Evolutionary conservation across 2,113 vertebrate genomes (phyloP).

Genomic region (Hepsetus odoe): DNA sequence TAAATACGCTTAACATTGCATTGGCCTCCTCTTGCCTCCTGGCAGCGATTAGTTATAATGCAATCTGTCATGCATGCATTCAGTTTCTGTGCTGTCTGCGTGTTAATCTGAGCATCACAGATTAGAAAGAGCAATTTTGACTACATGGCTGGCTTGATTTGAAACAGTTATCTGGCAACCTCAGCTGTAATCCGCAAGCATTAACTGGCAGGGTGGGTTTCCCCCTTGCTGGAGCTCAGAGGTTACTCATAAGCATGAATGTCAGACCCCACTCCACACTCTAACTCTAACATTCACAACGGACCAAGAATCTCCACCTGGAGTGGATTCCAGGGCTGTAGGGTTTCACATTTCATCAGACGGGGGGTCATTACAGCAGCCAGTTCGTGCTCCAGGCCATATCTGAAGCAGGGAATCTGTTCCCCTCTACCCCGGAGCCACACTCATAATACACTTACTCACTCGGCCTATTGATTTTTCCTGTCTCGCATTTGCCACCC

Average conservation of each 20-base stretch:
- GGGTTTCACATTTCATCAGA: not conserved
- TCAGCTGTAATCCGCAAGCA: constrained; percentile 4
- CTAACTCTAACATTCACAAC: no score
- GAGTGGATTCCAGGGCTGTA: not conserved
- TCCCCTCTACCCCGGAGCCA: constrained; percentile 9
- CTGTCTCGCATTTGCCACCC: constrained; percentile 68
- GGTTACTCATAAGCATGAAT: not conserved
- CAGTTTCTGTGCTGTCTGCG: not conserved
- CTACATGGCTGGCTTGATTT: not conserved
- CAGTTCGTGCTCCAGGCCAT: not conserved
- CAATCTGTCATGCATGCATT: not conserved
- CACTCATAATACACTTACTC: not conserved
- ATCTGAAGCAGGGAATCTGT: constrained; percentile 6
- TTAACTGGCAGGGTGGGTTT: not conserved
- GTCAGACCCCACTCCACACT: not conserved
- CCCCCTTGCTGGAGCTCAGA: not conserved
- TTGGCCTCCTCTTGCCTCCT: no score
- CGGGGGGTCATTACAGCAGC: constrained; percentile 2
- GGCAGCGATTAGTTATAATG: no score
- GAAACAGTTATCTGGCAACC: not conserved
- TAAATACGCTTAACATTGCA: no score
- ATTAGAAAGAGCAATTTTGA: not conserved
- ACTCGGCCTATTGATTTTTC: constrained; percentile 52
- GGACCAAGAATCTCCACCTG: no score
- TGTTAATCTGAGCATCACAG: not conserved